Evolutionary conservation across 2,113 vertebrate genomes (phyloP).

Genomic region (Uria aalge): DNA sequence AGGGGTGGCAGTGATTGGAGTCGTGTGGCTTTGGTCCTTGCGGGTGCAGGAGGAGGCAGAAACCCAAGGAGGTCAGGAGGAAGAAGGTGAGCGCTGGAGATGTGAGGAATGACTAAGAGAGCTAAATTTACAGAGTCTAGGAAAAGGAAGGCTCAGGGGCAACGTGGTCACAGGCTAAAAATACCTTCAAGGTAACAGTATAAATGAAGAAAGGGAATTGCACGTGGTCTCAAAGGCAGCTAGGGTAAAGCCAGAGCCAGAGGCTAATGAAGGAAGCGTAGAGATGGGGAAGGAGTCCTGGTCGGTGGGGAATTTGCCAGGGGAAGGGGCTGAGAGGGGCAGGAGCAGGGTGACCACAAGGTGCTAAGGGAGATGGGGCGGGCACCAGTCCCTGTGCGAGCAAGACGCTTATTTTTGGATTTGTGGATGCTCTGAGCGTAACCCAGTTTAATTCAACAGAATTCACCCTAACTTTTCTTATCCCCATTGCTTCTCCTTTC

Average conservation of each 20-base stretch:
- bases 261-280: not conserved
- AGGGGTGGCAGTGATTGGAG: fast-evolving
- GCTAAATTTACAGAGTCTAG: slow-evolving; percentile 27
- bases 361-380: not conserved
- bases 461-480: not conserved
- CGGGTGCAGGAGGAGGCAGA: not conserved
- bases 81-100: not conserved
- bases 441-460: fast-evolving
- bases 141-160: slow-evolving; percentile 32
- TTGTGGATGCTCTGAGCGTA: not conserved
- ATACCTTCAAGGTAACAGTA: slow-evolving; percentile 46
- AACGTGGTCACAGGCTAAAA: slow-evolving; percentile 37
- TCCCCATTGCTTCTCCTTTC: not conserved
- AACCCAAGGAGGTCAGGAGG: not conserved
- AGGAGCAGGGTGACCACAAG: not conserved
- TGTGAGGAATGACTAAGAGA: not conserved
- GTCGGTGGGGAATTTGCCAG: fast-evolving
- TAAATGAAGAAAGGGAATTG: slow-evolving; percentile 50
- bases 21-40: not conserved
- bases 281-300: not conserved
- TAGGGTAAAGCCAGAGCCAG: not conserved
- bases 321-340: fast-evolving
- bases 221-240: not conserved
- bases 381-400: fast-evolving
- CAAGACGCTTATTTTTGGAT: not conserved